These are phyloP conservation scores for Spondyliosoma cantharus DNA, from an alignment of 2,797 vertebrate genomes.

Conservation along the genomic window DNA sequence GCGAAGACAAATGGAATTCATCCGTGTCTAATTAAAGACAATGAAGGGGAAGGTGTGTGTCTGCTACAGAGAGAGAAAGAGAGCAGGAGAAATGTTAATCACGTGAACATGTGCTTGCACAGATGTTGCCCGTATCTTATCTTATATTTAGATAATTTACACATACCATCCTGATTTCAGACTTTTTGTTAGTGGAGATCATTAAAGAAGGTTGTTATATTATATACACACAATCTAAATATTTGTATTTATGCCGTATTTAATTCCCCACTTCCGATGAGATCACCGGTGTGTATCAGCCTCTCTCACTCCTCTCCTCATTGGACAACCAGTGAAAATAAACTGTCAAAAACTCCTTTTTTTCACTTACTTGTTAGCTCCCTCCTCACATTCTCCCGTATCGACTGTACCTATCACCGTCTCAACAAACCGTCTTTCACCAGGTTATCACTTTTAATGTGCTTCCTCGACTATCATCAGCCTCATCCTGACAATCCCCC, in stretches of 20 bases:
- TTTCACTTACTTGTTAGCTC: constrained; percentile 33
- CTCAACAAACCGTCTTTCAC: constrained; percentile 29
- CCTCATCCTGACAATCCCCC: constrained; percentile 12
- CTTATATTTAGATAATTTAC: not conserved
- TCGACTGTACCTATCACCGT: constrained; percentile 9
- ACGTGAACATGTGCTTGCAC: constrained; percentile 13
- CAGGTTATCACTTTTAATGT: constrained; percentile 1
- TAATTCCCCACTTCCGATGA: not conserved
- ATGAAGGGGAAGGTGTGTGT: constrained; percentile 57
- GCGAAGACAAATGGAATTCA: constrained; percentile 64
- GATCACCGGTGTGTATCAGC: not conserved
- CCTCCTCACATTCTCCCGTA: constrained; percentile 1
- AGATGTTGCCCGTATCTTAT: constrained; percentile 23
- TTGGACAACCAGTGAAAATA: constrained; percentile 24
- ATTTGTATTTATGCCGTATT: not conserved
- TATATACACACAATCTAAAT: not conserved
- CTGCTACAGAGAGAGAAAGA: constrained; percentile 40
- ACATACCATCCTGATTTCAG: not conserved
- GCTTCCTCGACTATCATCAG: constrained; percentile 3
- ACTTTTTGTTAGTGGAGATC: not conserved
- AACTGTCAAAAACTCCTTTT: constrained; percentile 25
- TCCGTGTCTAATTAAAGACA: constrained; percentile 70
- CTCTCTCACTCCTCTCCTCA: not conserved
- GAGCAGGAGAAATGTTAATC: constrained; percentile 39
- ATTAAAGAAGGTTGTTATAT: not conserved